Conservation (phyloP, 2,797 vertebrate species). For the Ctenopoma multispine region DNA sequence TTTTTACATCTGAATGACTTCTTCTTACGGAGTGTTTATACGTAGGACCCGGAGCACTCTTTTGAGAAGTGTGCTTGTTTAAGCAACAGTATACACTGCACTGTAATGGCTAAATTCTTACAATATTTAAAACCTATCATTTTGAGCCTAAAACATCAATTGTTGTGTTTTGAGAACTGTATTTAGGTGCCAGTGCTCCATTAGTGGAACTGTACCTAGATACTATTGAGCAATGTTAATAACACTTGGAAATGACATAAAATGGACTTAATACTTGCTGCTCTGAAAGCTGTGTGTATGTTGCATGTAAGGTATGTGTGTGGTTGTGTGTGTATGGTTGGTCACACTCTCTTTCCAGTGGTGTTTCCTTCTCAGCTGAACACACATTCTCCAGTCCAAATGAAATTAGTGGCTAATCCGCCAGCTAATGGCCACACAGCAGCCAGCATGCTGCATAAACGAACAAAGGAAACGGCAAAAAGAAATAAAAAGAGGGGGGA, state of each 20-base stretch:
- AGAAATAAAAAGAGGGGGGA: not conserved
- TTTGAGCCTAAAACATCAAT: conserved; percentile 51
- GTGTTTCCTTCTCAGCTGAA: conserved; percentile 40
- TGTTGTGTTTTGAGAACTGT: conserved; percentile 45
- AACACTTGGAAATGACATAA: conserved; percentile 57
- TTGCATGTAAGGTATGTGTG: not conserved
- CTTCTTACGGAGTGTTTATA: not conserved
- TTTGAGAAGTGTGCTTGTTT: not conserved
- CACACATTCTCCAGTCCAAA: conserved; percentile 67
- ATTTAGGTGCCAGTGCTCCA: conserved; percentile 43
- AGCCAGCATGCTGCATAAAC: conserved; percentile 39
- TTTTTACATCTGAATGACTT: conserved; percentile 2
- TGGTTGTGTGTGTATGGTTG: not conserved
- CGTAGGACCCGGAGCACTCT: not conserved
- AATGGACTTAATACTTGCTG: conserved; percentile 45
- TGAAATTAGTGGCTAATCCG: conserved; percentile 80
- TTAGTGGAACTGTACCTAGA: conserved; percentile 60
- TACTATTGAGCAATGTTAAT: conserved; percentile 49
- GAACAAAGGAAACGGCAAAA: conserved; percentile 53
- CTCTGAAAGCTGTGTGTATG: conserved; percentile 34
- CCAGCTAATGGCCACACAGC: conserved; percentile 64
- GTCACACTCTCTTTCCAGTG: conserved; percentile 7
- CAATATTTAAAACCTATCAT: conserved; percentile 49
- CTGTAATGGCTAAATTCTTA: conserved; percentile 40
- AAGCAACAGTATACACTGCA: conserved; percentile 48